A percentile compares a stretch with the other conserved stretches of the same genome.
These are phyloP conservation scores for Sebastes minor DNA, from an alignment of 2,797 vertebrate genomes.

Conservation along the genomic window DNA sequence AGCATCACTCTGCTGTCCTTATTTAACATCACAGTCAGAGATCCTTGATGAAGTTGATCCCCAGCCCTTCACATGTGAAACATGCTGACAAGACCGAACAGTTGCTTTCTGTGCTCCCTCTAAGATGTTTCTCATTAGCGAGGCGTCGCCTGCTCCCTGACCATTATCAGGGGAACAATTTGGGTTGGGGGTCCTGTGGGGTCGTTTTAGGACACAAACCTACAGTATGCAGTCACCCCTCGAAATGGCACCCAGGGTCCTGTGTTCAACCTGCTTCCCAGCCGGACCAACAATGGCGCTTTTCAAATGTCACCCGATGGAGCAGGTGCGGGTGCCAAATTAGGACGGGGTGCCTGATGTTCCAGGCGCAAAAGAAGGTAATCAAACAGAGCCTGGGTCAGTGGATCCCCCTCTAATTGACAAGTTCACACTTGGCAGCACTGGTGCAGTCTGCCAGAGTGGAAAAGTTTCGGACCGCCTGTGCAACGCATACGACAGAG, in stretches of 20 bases:
- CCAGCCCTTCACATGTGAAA: slow-evolving; percentile 13
- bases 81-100: slow-evolving; percentile 12
- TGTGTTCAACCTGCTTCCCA: slow-evolving; percentile 62
- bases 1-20: slow-evolving; percentile 26
- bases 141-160: slow-evolving; percentile 36
- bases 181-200: slow-evolving; percentile 25
- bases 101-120: slow-evolving; percentile 31
- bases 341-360: slow-evolving; percentile 62
- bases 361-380: slow-evolving; percentile 58
- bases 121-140: slow-evolving; percentile 65
- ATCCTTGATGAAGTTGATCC: slow-evolving; percentile 27
- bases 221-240: slow-evolving; percentile 40
- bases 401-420: slow-evolving; percentile 67
- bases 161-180: slow-evolving; percentile 38
- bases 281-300: slow-evolving; percentile 69
- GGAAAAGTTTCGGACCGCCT: slow-evolving; percentile 28
- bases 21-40: slow-evolving; percentile 23
- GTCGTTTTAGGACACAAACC: slow-evolving; percentile 57
- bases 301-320: slow-evolving; percentile 69
- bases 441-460: slow-evolving; percentile 26
- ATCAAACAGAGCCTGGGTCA: slow-evolving; percentile 70
- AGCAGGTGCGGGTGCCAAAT: slow-evolving; percentile 56
- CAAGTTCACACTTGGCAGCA: slow-evolving; percentile 65
- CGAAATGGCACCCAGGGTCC: slow-evolving; percentile 26
- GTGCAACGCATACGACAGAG: not conserved